A percentile compares a stretch with the other conserved stretches of the same genome.
phyloP scores from a whole-genome alignment of 2,797 vertebrate species.

The Pseudomugil tenellus region DNA sequence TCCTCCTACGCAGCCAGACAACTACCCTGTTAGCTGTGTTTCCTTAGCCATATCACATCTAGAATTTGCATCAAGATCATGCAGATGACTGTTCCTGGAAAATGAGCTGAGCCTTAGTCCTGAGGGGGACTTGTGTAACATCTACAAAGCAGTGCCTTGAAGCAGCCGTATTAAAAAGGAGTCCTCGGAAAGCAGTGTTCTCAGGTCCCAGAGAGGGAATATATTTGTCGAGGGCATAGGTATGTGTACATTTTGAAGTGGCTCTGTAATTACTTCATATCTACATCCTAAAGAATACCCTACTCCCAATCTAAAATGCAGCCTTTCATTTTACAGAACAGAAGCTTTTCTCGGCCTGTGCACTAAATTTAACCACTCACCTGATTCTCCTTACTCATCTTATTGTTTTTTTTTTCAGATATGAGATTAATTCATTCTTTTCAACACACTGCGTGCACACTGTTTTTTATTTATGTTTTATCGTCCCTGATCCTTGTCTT shows the following conservation, averaged over 20 bases:
- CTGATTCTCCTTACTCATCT: conserved; percentile 20
- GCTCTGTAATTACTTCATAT: conserved; percentile 54
- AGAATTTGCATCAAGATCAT: conserved; percentile 48
- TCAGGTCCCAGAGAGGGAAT: conserved; percentile 42
- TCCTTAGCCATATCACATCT: conserved; percentile 28
- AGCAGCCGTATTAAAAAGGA: conserved; percentile 60
- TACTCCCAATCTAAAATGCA: conserved; percentile 14
- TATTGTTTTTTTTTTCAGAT: conserved; percentile 3
- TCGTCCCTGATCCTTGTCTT: background rate
- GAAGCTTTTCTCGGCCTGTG: conserved; percentile 6
- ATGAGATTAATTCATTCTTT: conserved; percentile 1
- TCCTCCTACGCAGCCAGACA: conserved; percentile 54
- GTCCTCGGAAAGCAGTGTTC: conserved; percentile 61
- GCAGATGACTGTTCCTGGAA: conserved; percentile 47
- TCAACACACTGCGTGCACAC: conserved; percentile 9
- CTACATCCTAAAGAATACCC: conserved; percentile 26
- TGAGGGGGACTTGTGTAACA: conserved; percentile 47
- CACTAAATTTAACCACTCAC: conserved; percentile 11
- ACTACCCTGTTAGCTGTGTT: conserved; percentile 34
- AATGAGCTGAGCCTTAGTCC: conserved; percentile 54
- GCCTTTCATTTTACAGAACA: conserved; percentile 34
- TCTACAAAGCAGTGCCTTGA: conserved; percentile 74
- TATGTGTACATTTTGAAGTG: conserved; percentile 56
- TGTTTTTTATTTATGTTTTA: background rate
- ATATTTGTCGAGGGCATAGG: conserved; percentile 52